These are phyloP conservation scores for Cerastoderma edule DNA, from an alignment of 2,888 invertebrate genomes.

Conservation along the genomic window DNA sequence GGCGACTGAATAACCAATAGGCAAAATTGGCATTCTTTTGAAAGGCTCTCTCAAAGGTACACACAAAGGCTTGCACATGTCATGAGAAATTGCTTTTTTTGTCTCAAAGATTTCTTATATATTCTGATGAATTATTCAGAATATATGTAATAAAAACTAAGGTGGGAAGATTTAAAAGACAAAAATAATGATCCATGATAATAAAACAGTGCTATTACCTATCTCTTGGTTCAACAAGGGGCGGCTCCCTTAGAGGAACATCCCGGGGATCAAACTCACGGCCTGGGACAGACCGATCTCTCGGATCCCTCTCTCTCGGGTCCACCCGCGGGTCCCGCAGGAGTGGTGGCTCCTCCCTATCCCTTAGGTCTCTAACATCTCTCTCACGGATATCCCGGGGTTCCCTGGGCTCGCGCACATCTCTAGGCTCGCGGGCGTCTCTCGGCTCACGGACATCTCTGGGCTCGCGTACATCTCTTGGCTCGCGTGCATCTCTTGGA, in stretches of 20 bases:
- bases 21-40: too few species aligned
- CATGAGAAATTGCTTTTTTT: too few species aligned
- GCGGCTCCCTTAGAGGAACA: constrained; percentile 26
- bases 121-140: too few species aligned
- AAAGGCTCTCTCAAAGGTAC: too few species aligned
- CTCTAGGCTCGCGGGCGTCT: constrained; percentile 4
- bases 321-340: too few species aligned
- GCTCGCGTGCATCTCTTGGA: constrained; percentile 26
- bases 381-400: constrained; percentile 26
- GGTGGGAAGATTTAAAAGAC: too few species aligned
- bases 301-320: constrained; percentile 31
- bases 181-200: too few species aligned
- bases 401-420: constrained; percentile 6
- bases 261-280: constrained; percentile 45
- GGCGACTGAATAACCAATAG: too few species aligned
- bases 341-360: constrained; percentile 39
- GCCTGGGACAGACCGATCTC: constrained; percentile 34
- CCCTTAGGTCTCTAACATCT: constrained; percentile 27
- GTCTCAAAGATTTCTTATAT: too few species aligned
- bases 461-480: constrained; percentile 27
- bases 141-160: too few species aligned
- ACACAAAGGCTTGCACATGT: too few species aligned
- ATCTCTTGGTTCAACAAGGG: constrained; percentile 38
- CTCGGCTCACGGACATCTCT: constrained; percentile 8
- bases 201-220: too few species aligned